phyloP scores from a whole-genome alignment of 2,113 vertebrate species.

The Anoplopoma fimbria region DNA sequence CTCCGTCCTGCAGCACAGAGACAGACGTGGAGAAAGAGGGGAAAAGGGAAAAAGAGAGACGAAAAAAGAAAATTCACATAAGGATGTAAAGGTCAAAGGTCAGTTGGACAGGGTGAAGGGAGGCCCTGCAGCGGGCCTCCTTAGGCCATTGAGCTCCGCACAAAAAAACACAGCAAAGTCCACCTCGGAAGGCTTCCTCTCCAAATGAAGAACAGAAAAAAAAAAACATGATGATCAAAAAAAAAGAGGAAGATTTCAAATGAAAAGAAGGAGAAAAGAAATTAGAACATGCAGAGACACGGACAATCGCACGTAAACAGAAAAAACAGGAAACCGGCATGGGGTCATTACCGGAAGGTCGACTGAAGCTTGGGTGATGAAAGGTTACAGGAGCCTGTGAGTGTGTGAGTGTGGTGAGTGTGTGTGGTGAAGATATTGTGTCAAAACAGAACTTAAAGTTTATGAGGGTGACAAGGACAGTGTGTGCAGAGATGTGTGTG shows the following conservation, averaged over 20 bases:
- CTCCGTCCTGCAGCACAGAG: constrained; percentile 87
- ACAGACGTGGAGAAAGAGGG: constrained; percentile 1
- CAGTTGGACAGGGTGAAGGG: constrained; percentile 29
- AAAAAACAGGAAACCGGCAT: constrained; percentile 60
- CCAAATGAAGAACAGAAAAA: constrained; percentile 66
- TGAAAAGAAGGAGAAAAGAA: constrained; percentile 57
- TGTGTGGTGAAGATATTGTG: background rate
- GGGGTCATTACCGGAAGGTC: constrained; percentile 49
- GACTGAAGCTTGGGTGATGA: constrained; percentile 50
- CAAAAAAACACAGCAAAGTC: constrained; percentile 64
- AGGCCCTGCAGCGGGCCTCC: constrained; percentile 36
- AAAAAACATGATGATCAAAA: constrained; percentile 32
- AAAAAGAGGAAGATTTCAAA: constrained; percentile 4
- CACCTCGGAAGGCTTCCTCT: constrained; percentile 65
- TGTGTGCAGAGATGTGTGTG: constrained; percentile 12
- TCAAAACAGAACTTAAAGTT: constrained; percentile 41
- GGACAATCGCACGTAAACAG: constrained; percentile 48
- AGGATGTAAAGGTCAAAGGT: constrained; percentile 19
- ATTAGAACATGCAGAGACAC: constrained; percentile 70
- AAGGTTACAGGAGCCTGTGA: constrained; percentile 21
- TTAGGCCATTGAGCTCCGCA: constrained; percentile 30
- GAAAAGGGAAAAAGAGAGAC: background rate
- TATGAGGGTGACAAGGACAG: constrained; percentile 33
- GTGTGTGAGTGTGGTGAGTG: constrained; percentile 25
- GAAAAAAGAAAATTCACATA: background rate